phyloP scores from a whole-genome alignment of 2,113 vertebrate genomes.

The Hippopotamus amphibius region DNA sequence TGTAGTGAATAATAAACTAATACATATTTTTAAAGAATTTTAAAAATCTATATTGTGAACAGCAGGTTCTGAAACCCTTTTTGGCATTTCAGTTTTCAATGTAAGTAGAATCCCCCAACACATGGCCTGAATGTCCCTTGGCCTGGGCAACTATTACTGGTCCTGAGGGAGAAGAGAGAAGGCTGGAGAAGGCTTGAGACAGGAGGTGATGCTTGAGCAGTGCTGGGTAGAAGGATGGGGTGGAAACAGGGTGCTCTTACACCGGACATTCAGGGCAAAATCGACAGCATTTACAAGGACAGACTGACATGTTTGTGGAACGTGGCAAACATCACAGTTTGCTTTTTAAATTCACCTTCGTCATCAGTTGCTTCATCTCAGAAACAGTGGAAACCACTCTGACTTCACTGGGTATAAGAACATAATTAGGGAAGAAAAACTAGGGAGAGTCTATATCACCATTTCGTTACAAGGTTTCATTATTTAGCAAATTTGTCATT shows the following conservation, averaged over 20 bases:
- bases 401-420: background rate
- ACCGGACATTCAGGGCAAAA: background rate
- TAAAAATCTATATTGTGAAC: background rate
- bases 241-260: background rate
- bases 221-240: background rate
- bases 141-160: background rate
- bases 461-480: background rate
- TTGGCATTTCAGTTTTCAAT: slow-evolving; percentile 11
- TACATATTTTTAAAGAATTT: background rate
- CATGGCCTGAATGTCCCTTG: background rate
- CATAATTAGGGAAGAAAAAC: background rate
- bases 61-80: background rate
- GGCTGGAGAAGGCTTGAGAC: background rate
- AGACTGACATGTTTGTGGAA: background rate
- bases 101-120: background rate
- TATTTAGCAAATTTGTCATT: background rate
- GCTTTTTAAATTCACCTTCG: background rate
- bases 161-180: background rate
- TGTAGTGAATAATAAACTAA: background rate
- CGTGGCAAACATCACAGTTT: background rate
- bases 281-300: background rate
- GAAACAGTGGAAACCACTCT: background rate
- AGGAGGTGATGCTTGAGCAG: background rate
- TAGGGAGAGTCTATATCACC: background rate
- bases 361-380: background rate